Evolutionary conservation across 2,888 invertebrate genomes (phyloP), one percentile per base, ranked within the genome.

Genomic region (Drosophila eohydei): DNA sequence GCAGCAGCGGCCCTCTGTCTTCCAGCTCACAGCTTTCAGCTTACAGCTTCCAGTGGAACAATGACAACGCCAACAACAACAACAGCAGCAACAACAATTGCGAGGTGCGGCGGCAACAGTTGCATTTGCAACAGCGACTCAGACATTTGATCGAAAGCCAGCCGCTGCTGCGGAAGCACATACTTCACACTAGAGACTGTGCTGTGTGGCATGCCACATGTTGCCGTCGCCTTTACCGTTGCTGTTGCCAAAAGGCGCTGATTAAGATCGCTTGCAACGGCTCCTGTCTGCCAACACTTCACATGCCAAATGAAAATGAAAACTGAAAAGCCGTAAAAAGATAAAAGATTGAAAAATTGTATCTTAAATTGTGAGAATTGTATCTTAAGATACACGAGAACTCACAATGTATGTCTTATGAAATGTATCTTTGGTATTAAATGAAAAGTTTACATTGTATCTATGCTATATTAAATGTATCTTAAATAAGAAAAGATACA

Each of bases 91-190:
- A 40, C 52, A 81, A 86, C 82, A 86, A 83, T 87, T 48, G 57
- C 41, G 59, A 82, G 82, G 81, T 81, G 87, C 84, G 81, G 83
- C 70, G 21, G 67, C 59, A 60, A 46, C 55, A 57, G n/a, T 43
- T 32, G 55, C 55, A 56, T 38, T 54, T 40, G 54, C 54, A 38
- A 40, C 46, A 51, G 32, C 48, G 16, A 58, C 78, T 85, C 50
- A 34, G 88, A 83, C 83, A 87, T 79, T 87, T 87, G 83, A 83
- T 83, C 83, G 83, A 87, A 83, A 87, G 83, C 59, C 82, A 71
- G 59, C 40, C 56, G 83, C 84, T 81, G 86, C 83, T 66, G 83
- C 87, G 79, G 87, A 77, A 87, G 82, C 82, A 69, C 75, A 69
- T 30, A 51, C 71, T 54, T 40, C 54, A 54, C n/a, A 26, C 52